A percentile compares a stretch with the other conserved stretches of the same genome.
These are phyloP conservation scores for Didymodactylos carnosus DNA, from an alignment of 2,888 invertebrate genomes.

Conservation along the genomic window DNA sequence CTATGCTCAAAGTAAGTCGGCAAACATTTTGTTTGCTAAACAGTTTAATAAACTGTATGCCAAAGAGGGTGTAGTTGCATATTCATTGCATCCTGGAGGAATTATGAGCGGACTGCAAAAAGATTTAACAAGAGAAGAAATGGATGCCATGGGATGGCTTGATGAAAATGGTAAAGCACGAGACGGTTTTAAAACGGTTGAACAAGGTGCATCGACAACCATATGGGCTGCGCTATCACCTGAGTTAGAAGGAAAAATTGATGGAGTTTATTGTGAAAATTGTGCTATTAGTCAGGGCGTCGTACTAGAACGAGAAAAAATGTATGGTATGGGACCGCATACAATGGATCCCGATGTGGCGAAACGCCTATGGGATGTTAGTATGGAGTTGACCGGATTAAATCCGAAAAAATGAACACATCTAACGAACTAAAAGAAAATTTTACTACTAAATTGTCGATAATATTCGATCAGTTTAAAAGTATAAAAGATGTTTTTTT, in stretches of 20 bases:
- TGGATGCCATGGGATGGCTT: background rate
- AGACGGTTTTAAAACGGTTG: background rate
- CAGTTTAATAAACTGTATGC: background rate
- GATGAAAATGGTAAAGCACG: background rate
- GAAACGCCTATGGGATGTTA: background rate
- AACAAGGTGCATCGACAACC: background rate
- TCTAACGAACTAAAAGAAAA: too few relatives aligned
- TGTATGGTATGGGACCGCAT: background rate
- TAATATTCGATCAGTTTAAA: too few relatives aligned
- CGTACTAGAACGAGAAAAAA: too few relatives aligned
- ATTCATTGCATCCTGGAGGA: background rate
- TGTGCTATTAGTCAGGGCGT: background rate
- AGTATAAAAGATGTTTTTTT: too few relatives aligned
- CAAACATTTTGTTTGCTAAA: background rate
- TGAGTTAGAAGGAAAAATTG: background rate
- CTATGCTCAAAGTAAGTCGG: background rate
- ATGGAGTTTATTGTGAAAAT: background rate
- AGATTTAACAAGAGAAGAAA: background rate
- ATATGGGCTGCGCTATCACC: background rate
- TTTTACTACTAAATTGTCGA: too few relatives aligned
- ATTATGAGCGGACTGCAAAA: background rate
- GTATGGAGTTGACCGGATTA: too few relatives aligned
- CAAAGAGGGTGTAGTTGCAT: background rate
- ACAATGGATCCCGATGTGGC: background rate
- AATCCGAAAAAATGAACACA: too few relatives aligned